Conservation (phyloP, 1,140 invertebrate genomes). For the Neotoxoptera formosana region DNA sequence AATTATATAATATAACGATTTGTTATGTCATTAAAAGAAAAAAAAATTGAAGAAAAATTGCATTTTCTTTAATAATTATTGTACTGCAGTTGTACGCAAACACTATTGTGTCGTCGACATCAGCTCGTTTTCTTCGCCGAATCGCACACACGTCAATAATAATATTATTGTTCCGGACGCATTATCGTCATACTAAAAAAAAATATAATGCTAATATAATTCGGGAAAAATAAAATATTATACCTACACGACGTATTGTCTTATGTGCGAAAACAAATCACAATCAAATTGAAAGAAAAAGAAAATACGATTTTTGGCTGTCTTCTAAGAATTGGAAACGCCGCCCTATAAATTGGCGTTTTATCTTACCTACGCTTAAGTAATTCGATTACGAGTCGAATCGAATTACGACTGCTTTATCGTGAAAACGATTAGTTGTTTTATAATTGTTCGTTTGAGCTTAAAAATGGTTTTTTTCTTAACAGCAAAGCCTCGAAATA, state of each 20-base stretch:
- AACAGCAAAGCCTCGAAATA: too few relatives aligned
- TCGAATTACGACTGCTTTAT: background rate
- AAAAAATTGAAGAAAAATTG: background rate
- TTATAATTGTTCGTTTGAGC: background rate
- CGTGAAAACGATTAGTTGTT: background rate
- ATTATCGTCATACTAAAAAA: background rate
- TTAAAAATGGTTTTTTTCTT: background rate
- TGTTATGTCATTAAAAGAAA: too few relatives aligned
- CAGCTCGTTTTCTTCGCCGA: background rate
- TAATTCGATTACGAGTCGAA: background rate
- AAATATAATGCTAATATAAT: too few relatives aligned
- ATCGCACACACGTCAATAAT: background rate
- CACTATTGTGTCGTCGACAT: background rate
- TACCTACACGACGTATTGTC: background rate
- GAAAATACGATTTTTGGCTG: background rate
- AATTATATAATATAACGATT: too few relatives aligned
- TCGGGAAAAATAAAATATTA: too few relatives aligned
- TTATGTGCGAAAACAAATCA: background rate
- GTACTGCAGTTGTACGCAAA: background rate
- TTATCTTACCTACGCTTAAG: background rate
- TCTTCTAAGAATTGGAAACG: background rate
- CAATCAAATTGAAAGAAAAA: background rate
- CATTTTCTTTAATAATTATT: background rate
- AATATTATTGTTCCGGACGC: too few relatives aligned
- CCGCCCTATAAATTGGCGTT: background rate